Base-by-base conservation (phyloP, 2,797 vertebrate species). In the Holocentrus rufus region DNA sequence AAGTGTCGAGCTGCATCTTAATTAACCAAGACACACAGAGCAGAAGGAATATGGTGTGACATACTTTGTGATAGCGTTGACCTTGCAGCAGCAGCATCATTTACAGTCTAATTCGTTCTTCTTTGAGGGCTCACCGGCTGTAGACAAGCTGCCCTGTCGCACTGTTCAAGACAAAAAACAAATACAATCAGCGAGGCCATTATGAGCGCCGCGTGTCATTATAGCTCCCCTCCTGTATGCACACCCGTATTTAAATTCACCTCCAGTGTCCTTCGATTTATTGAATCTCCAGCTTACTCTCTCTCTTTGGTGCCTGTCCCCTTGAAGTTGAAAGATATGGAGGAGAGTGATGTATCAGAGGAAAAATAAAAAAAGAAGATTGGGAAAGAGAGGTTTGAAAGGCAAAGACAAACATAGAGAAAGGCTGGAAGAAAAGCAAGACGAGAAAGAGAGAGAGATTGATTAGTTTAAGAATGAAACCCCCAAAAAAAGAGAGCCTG, bases 241-340 rank as follows among this genome's bases (percentile, higher is more conserved):
- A 54, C 23, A n/a, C n/a, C 22, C 13, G 13, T 52, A 23, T 10
- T 30, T 56, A 31, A 56, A 49, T 50, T 70, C 57, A 73, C 72
- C 77, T 81, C 55, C 34, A 52, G 18, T 76, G 65, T 74, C 74
- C 69, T 64, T 80, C 55, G 44, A 47, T 53, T 58, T 76, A 76
- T 69, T 60, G 65, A 86, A 78, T 60, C 71, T 57, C 53, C 61
- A 30, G 34, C 52, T 75, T 57, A 71, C 65, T 82, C 66, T 76
- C 65, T 56, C 54, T 31, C n/a, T 75, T 56, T 80, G 58, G 36
- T 55, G 23, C 42, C 27, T 65, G 74, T 27, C 30, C 31, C 53
- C 30, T 82, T 79, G 78, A 79, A 82, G 78, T 60, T 72, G 56
- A 81, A 81, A 70, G n/a, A 74, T 72, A 69, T 64, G 22, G 64